These are phyloP conservation scores for Hermodice carunculata DNA, from an alignment of 2,888 invertebrate genomes.

Conservation along the genomic window DNA sequence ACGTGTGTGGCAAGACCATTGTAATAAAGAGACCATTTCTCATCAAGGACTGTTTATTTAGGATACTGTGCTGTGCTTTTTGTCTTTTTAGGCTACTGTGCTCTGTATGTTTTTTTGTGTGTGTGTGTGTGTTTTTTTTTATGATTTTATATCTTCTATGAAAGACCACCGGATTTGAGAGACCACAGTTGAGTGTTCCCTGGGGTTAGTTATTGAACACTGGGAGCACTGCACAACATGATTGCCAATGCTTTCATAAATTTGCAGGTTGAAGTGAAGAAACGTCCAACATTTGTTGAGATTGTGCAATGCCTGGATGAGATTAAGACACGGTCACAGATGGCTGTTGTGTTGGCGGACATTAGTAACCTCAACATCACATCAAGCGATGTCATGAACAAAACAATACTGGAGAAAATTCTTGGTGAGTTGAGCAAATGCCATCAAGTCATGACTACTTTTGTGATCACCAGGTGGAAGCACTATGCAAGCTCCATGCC, in stretches of 20 bases:
- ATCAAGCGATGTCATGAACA: constrained; percentile 52
- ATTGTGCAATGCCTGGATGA: constrained; percentile 76
- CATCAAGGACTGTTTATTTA: too few relatives aligned
- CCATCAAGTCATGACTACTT: neutral
- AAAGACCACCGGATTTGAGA: too few relatives aligned
- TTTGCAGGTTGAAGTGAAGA: constrained; percentile 86
- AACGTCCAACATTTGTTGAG: constrained; percentile 87
- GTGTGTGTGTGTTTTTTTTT: too few relatives aligned
- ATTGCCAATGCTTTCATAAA: neutral
- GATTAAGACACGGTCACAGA: constrained; percentile 57
- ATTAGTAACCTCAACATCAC: constrained; percentile 37
- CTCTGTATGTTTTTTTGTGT: too few relatives aligned
- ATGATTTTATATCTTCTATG: too few relatives aligned
- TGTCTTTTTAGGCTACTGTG: too few relatives aligned
- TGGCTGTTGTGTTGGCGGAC: constrained; percentile 45
- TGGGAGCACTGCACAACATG: neutral
- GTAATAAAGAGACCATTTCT: too few relatives aligned
- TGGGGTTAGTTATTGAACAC: too few relatives aligned
- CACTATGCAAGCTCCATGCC: neutral
- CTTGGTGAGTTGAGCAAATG: constrained; percentile 32
- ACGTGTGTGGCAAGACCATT: too few relatives aligned
- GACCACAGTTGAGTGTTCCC: too few relatives aligned
- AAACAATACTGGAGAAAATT: constrained; percentile 40
- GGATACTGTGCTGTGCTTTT: too few relatives aligned
- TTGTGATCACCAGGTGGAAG: neutral